Evolutionary conservation across 1,140 invertebrate species (phyloP), one percentile per base, ranked within the genome.

Genomic region (Drosophila azteca): DNA sequence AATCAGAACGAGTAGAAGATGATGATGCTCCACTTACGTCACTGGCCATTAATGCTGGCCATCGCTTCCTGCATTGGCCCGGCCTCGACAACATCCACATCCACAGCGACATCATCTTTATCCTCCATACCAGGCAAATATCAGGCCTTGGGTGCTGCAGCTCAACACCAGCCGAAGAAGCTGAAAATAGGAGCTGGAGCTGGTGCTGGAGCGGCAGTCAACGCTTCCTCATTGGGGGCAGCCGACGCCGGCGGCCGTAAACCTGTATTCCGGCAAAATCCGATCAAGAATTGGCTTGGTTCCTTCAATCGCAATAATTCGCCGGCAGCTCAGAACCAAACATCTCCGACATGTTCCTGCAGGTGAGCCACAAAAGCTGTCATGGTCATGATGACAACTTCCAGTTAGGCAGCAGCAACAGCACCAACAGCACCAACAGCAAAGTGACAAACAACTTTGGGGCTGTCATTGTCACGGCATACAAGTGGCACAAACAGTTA

Each of bases 211-310:
- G 35, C 35, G 11, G 11, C 35, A 39, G 11, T 45, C 71, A 75
- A 43, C 53, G 46, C 55, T 43, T 55, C 51, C 55, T 52, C 49
- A n/a, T 67, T 44, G 61, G 71, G 55, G 48, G 62, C 55, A 57
- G 54, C 44, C 29, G 54, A 39, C 35, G 39, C 54, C 50, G 63
- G 57, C 58, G 75, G 50, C 57, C 69, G 65, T 53, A 90, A 90
- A 90, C 88, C 88, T 63, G 88, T 89, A 78, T 79, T 80, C 62
- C 81, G 90, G 77, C 79, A 90, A 66, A 91, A 91, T 91, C 90
- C 90, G 69, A 91, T 91, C 87, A 91, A 91, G 80, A 91, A 91
- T 91, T 91, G 90, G 90, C 90, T 91, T 76, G 85, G 85, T 57
- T 64, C 75, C 67, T 91, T 90, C 66, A 91, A 91, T 90, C 82